Conservation (phyloP, 1,140 invertebrate genomes). For the Telenomus remus region DNA sequence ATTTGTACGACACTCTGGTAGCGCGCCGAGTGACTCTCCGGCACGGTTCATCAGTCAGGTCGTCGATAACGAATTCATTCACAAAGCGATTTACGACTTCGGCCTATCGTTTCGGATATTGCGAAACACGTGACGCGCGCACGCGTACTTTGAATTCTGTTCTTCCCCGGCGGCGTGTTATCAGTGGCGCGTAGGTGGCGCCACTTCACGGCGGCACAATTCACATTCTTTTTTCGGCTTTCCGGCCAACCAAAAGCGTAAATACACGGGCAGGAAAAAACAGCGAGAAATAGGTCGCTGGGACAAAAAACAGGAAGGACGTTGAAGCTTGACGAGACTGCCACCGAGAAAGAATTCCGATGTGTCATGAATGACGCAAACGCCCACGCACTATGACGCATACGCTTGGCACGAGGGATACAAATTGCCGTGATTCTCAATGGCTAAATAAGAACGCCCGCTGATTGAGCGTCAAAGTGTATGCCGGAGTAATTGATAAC, state of each 20-base stretch:
- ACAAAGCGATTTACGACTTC: slow-evolving; percentile 61
- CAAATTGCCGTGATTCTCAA: slow-evolving; percentile 24
- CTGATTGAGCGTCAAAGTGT: background rate
- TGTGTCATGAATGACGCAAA: slow-evolving; percentile 66
- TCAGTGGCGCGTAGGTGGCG: slow-evolving; percentile 11
- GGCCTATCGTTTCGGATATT: slow-evolving; percentile 20
- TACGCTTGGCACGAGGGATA: slow-evolving; percentile 7
- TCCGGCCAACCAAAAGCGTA: no score
- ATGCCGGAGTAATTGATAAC: slow-evolving; percentile 3
- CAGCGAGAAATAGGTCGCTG: slow-evolving; percentile 26
- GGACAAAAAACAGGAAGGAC: background rate
- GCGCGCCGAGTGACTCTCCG: slow-evolving; percentile 41
- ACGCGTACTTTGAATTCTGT: no score
- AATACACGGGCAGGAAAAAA: slow-evolving; percentile 24
- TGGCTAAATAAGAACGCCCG: slow-evolving; percentile 33
- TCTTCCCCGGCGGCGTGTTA: background rate
- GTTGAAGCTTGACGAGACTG: slow-evolving; percentile 20
- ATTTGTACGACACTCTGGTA: slow-evolving; percentile 15
- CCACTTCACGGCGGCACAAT: slow-evolving; percentile 9
- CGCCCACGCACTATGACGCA: slow-evolving; percentile 61
- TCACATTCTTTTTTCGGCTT: no score
- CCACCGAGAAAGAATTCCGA: slow-evolving; percentile 42
- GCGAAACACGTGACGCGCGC: slow-evolving; percentile 17
- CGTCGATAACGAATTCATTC: slow-evolving; percentile 72
- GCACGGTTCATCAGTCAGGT: slow-evolving; percentile 60